phyloP scores from a whole-genome alignment of 2,888 invertebrate genomes.

The Drosophila quinaria region DNA sequence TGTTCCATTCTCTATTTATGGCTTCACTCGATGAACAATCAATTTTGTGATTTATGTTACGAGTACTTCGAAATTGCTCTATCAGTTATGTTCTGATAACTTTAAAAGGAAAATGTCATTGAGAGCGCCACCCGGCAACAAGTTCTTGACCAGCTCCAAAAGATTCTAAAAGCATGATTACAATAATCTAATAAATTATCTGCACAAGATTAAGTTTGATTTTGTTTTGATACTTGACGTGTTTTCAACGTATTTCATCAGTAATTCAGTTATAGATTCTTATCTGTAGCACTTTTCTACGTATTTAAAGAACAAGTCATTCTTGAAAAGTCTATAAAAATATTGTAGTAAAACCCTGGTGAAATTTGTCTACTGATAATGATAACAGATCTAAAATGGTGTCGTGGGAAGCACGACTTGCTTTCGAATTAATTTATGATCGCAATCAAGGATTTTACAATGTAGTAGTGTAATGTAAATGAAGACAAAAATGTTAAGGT shows the following conservation, averaged over 20 bases:
- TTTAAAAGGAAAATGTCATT: conserved; percentile 18
- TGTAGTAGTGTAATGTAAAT: conserved; percentile 12
- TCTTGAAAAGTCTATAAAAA: background rate
- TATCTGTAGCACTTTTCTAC: conserved; percentile 16
- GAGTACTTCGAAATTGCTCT: conserved; percentile 16
- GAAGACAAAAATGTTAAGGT: conserved; percentile 9
- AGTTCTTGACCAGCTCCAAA: background rate
- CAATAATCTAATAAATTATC: conserved; percentile 51
- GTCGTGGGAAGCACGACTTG: conserved; percentile 22
- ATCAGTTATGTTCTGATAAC: conserved; percentile 23
- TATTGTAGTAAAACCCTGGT: conserved; percentile 1
- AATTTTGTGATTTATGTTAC: conserved; percentile 30
- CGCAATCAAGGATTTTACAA: conserved; percentile 2
- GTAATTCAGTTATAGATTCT: conserved; percentile 12
- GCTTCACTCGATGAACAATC: background rate
- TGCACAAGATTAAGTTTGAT: conserved; percentile 31
- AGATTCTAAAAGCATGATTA: conserved; percentile 24
- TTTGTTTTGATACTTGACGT: conserved; percentile 29
- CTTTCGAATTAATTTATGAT: conserved; percentile 5
- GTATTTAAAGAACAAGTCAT: conserved; percentile 9
- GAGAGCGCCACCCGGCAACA: conserved; percentile 25
- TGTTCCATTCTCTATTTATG: conserved; percentile 20
- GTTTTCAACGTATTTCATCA: conserved; percentile 16
- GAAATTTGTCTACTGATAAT: conserved; percentile 22
- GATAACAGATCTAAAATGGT: background rate